Conservation (phyloP, 2,797 vertebrate genomes). For the Australoheros facetus region DNA sequence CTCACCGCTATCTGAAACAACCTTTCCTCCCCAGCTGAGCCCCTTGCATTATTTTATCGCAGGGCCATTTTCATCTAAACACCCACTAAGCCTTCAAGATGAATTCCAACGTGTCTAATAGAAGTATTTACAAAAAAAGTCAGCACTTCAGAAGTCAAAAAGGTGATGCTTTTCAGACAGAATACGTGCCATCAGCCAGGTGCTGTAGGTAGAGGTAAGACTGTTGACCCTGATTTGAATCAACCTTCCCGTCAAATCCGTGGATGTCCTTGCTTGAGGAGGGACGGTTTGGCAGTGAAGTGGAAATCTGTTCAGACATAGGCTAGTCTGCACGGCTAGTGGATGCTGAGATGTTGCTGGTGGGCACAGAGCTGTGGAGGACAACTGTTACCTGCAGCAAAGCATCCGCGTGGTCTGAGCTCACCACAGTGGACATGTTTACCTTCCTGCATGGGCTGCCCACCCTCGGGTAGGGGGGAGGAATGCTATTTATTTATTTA, state of each 20-base stretch:
- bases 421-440: slow-evolving; percentile 83
- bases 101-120: slow-evolving; percentile 15
- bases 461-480: slow-evolving; percentile 62
- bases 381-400: slow-evolving; percentile 79
- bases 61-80: neutral
- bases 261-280: slow-evolving; percentile 74
- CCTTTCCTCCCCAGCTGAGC: neutral
- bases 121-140: slow-evolving; percentile 13
- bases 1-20: neutral
- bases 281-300: slow-evolving; percentile 54
- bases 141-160: slow-evolving; percentile 23
- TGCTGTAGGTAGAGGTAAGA: slow-evolving; percentile 64
- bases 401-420: slow-evolving; percentile 73
- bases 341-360: slow-evolving; percentile 69
- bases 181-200: slow-evolving; percentile 63
- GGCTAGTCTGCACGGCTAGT: slow-evolving; percentile 46
- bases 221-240: slow-evolving; percentile 74
- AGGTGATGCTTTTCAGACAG: slow-evolving; percentile 32
- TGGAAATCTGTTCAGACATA: slow-evolving; percentile 70
- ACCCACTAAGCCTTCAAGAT: slow-evolving; percentile 22
- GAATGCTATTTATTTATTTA: slow-evolving; percentile 27
- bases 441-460: slow-evolving; percentile 76
- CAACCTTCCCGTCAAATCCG: slow-evolving; percentile 62
- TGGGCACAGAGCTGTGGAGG: slow-evolving; percentile 72
- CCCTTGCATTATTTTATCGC: neutral